phyloP scores from a whole-genome alignment of 2,888 invertebrate genomes.

The Ariolimax columbianus region DNA sequence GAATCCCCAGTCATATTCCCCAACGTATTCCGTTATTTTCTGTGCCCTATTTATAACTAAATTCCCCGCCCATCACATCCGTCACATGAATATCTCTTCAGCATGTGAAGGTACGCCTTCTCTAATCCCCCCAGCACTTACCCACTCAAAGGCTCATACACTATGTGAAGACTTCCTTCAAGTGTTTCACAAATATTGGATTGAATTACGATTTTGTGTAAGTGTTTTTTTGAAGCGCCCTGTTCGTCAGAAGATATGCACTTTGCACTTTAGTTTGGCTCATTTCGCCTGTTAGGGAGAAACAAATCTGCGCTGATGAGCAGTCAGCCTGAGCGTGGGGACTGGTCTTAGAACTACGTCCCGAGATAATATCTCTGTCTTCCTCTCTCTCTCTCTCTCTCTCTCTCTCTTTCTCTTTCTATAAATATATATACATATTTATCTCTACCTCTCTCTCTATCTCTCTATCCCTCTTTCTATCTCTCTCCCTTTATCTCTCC shows the following conservation, averaged over 20 bases:
- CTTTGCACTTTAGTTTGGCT: background rate
- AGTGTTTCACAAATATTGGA: constrained; percentile 19
- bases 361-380: background rate
- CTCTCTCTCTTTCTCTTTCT: no score
- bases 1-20: background rate
- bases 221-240: background rate
- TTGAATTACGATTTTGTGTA: background rate
- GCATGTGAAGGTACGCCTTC: background rate
- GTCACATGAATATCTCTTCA: background rate
- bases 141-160: background rate
- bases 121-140: background rate
- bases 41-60: background rate
- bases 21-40: background rate
- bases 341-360: background rate
- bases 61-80: background rate
- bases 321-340: background rate
- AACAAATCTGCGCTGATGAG: background rate
- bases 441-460: no score
- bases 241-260: background rate
- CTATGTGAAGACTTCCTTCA: background rate
- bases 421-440: no score
- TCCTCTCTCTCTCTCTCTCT: background rate
- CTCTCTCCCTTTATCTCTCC: no score
- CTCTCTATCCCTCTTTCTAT: no score
- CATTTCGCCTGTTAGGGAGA: background rate